Evolutionary conservation across 2,888 invertebrate species (phyloP), one percentile per base, ranked within the genome.

Genomic region (Calliphora vomitoria): DNA sequence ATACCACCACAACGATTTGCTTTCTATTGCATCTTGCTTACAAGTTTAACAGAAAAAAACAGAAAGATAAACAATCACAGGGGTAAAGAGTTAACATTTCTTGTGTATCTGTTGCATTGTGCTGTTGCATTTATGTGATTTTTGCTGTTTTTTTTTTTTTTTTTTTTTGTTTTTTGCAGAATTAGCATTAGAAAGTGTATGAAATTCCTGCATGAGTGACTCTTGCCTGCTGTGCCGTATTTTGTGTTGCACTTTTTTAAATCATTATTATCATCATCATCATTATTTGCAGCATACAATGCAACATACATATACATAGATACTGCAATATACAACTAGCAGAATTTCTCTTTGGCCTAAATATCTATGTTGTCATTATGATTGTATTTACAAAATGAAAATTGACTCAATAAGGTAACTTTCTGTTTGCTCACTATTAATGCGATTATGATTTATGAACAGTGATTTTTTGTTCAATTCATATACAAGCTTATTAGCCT

Each of bases 101-200:
- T 66, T 66, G 18, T 66, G 18, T 20, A 18, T 82, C 47, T 35
- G 31, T 58, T 64, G 64, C n/a, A 60, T 62, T 83, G n/a, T n/a
- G n/a, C 47, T 35, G 31, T 58, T 64, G 64, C n/a, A 60, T 62
- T 83, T 50, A 62, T 62, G 13, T 20, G 31, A 31, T 71, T 58
- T 18, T 60, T 6, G 35, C 25, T 25, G 25, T 25, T 44, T 13
- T 6, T 47, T 1, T n/a, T 31, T 35, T 18, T 47, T 50, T 44
- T 58, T 38, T 55, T 68, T 10, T 38, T 20, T 41, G 62, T 58
- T 71, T 76, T 20, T 69, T 75, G 88, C 72, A 82, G 71, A 85
- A 86, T 82, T 83, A 88, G 89, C 88, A 86, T 86, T 88, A 88
- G 89, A 83, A 87, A 88, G 82, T 71, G 87, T 87, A 87, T 69